Conservation (phyloP, 1,140 invertebrate species). For the Zaprionus gabonicus region DNA sequence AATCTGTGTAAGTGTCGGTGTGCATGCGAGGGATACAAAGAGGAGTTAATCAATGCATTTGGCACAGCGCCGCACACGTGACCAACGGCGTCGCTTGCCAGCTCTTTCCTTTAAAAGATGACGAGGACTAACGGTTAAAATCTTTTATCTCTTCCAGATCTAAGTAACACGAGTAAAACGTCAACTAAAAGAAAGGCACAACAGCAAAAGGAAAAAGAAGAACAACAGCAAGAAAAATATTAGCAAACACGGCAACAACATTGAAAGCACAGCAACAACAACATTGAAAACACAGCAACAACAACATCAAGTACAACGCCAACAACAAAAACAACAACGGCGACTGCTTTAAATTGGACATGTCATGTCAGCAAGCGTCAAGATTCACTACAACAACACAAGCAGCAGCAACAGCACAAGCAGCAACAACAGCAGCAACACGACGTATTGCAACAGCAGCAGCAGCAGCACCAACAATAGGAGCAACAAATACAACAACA, state of each 20-base stretch:
- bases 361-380: conserved; percentile 84
- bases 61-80: conserved; percentile 67
- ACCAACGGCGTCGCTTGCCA: conserved; percentile 62
- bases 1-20: not conserved
- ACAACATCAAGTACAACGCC: conserved; percentile 25
- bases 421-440: conserved; percentile 22
- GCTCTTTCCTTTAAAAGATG: conserved; percentile 12
- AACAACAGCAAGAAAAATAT: conserved; percentile 10
- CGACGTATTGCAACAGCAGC: conserved; percentile 34
- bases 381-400: conserved; percentile 65
- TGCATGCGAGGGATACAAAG: not conserved
- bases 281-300: conserved; percentile 9
- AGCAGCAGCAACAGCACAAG: conserved; percentile 46
- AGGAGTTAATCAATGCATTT: conserved; percentile 45
- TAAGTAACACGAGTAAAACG: conserved; percentile 48
- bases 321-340: conserved; percentile 40
- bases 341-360: conserved; percentile 81
- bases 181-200: conserved; percentile 17
- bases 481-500: conserved; percentile 45
- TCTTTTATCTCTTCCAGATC: conserved; percentile 57
- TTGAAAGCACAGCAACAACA: conserved; percentile 10
- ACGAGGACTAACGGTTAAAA: conserved; percentile 37
- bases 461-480: conserved; percentile 34
- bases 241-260: conserved; percentile 1
- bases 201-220: conserved; percentile 14